phyloP scores from a whole-genome alignment of 2,797 vertebrate species.

The Cephalopachus bancanus region DNA sequence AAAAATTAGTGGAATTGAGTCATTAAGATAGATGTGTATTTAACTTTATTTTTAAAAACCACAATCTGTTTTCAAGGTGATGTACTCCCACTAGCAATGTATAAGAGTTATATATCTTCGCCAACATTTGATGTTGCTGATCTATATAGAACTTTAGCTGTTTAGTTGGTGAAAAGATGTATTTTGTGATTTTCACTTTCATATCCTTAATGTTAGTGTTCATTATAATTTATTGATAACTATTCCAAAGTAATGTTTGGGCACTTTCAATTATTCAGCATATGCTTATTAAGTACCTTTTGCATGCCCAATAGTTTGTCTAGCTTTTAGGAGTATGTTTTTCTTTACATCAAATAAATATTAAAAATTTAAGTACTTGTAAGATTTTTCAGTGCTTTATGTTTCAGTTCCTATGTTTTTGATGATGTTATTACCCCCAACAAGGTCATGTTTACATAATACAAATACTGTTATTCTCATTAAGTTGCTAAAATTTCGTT shows the following conservation, averaged over 20 bases:
- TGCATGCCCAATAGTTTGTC: neutral
- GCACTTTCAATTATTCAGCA: neutral
- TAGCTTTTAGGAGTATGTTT: neutral
- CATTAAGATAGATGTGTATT: constrained; percentile 28
- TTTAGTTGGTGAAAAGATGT: constrained; percentile 7
- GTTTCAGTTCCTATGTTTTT: constrained; percentile 45
- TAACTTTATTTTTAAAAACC: constrained; percentile 39
- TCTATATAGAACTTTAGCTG: neutral
- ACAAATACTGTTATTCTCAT: constrained; percentile 26
- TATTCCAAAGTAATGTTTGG: constrained; percentile 15
- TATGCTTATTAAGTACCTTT: constrained; percentile 5
- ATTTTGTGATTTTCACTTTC: constrained; percentile 28
- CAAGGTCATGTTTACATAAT: constrained; percentile 17
- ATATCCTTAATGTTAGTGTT: constrained; percentile 39
- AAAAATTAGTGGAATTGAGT: constrained; percentile 43
- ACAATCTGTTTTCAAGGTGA: neutral
- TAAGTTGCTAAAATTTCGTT: neutral
- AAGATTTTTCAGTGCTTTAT: neutral
- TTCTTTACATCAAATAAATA: neutral
- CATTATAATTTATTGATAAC: constrained; percentile 46
- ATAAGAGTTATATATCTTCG: constrained; percentile 19
- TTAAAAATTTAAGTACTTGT: neutral
- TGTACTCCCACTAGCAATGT: neutral
- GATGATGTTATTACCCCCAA: constrained; percentile 3
- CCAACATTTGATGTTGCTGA: constrained; percentile 20